Percentiles rank a stretch among this genome's conserved stretches.
phyloP scores from a whole-genome alignment of 2,888 invertebrate species.

The Megalurothrips usitatus region DNA sequence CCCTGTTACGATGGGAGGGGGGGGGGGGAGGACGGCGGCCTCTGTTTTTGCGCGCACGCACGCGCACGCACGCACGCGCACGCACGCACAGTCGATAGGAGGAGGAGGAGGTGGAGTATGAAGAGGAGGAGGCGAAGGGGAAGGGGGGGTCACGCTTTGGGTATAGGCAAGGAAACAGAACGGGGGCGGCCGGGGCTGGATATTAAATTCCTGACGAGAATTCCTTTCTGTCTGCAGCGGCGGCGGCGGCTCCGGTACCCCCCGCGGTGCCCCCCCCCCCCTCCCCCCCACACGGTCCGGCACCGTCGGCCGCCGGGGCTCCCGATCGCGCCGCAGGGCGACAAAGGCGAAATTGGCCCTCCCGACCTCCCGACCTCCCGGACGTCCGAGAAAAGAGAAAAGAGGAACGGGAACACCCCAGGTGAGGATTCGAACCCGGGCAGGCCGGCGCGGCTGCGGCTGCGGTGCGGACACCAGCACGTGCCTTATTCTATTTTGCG shows the following conservation, averaged over 20 bases:
- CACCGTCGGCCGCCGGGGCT: no score
- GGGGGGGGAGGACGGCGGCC: no score
- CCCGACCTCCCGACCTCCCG: neutral
- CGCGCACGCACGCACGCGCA: neutral
- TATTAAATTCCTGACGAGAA: slow-evolving; percentile 22
- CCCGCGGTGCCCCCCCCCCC: no score
- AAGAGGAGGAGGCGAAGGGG: neutral
- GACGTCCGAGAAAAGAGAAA: no score
- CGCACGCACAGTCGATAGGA: neutral
- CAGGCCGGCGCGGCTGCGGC: neutral
- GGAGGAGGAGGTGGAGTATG: neutral
- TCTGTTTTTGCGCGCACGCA: neutral
- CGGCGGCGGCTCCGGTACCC: neutral
- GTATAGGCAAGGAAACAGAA: neutral
- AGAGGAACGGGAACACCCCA: no score
- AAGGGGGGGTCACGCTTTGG: neutral
- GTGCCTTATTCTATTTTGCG: no score
- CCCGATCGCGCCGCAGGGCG: no score
- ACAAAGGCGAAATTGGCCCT: neutral
- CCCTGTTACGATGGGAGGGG: no score
- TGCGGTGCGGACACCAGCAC: neutral
- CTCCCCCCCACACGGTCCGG: no score
- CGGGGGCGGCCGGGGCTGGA: slow-evolving; percentile 8
- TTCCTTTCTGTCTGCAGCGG: neutral
- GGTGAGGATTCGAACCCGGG: no score